Base-by-base conservation (phyloP, 2,113 vertebrate species). In the Tetrao urogallus region DNA sequence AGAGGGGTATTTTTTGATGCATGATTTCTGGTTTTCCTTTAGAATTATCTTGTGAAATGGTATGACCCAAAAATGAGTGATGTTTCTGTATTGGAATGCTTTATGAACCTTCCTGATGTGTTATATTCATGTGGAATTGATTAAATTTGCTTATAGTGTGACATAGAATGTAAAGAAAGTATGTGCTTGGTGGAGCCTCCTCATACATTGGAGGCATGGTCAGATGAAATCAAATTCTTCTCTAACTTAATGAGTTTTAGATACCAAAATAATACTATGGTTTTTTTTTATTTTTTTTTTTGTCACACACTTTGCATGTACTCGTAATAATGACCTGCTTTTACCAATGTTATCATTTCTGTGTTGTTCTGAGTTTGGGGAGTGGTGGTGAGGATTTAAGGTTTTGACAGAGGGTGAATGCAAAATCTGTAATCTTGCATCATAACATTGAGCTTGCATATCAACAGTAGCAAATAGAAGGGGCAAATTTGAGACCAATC, bases 1-100 rank as follows among this genome's bases (percentile, higher is more conserved):
- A 28, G 69, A 48, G 42, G 75, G 40, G 82, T 40, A 17, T 82
- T 92, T 92, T 83, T 81, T 93, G 43, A 34, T 94, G 79, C 57
- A 24, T 67, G 79, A 21, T 66, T 5, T 77, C 34, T 54, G 20
- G 3, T 93, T 67, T 91, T 92, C 43, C 13, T 52, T 89, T 67
- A 65, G 27, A 13, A 15, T 42, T 75, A 28, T 61, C 40, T 91
- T 83, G 38, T 81, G 64, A 88, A 57, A 12, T 78, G 6, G 7
- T 52, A 25, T 48, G 22, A 86, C n/a, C 27, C 19, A 61, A 45
- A 57, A 75, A 30, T 8, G 32, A 66, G 45, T 65, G 42, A 9
- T 64, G 17, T 75, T 88, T 92, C 56, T 88, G 28, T 83, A 4
- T 13, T 78, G 57, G 65, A 91, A 61, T 78, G 64, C 42, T 63